Conservation (phyloP, 2,113 vertebrate genomes). For the Nyctereutes procyonoides region DNA sequence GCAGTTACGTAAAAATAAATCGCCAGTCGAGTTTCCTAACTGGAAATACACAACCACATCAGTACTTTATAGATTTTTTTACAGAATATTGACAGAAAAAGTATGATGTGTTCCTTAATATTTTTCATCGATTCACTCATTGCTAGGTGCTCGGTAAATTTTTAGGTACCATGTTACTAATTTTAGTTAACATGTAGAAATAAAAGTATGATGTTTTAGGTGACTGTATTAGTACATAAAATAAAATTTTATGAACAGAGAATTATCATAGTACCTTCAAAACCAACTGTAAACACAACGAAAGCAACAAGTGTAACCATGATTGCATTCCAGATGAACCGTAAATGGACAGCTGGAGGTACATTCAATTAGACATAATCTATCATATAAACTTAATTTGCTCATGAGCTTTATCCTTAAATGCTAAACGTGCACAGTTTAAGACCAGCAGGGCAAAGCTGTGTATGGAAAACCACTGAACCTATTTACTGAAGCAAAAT, state of each 20-base stretch:
- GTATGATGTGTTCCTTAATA: background rate
- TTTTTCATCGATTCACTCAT: background rate
- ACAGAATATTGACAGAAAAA: background rate
- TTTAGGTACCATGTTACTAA: background rate
- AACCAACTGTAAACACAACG: background rate
- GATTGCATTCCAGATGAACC: conserved; percentile 49
- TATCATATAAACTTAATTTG: conserved; percentile 11
- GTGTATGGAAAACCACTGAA: background rate
- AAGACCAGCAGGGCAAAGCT: background rate
- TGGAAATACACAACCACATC: background rate
- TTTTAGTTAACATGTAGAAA: background rate
- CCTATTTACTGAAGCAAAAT: background rate
- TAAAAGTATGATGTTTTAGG: background rate
- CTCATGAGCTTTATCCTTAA: conserved; percentile 39
- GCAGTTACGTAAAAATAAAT: background rate
- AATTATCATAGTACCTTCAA: background rate
- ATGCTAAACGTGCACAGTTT: background rate
- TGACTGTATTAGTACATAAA: background rate
- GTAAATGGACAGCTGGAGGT: conserved; percentile 14
- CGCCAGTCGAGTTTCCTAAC: background rate
- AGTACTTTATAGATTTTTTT: background rate
- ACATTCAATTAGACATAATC: conserved; percentile 4
- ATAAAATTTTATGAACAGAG: background rate
- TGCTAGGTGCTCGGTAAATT: background rate
- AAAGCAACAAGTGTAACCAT: background rate